Evolutionary conservation across 2,797 vertebrate species (phyloP), one percentile per base, ranked within the genome.

Genomic region (Harpagifer antarcticus): DNA sequence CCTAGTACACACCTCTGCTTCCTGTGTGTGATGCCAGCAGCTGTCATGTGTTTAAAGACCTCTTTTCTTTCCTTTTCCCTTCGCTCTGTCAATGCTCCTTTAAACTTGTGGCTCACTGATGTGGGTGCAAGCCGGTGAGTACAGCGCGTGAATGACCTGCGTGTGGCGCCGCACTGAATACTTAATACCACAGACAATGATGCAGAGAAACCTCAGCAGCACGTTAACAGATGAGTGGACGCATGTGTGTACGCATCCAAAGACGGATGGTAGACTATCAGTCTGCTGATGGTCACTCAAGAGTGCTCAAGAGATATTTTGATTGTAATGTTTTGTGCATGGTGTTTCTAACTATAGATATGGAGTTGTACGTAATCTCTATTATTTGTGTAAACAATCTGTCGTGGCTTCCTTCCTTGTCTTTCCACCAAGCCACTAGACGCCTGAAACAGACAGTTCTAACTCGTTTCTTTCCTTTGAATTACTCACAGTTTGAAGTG

Each of bases 81-180:
- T 59, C 15, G 37, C 59, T 78, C 59, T 76, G 40, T 70, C 64
- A 48, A 66, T 84, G 66, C 70, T 83, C 42, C 44, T 64, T 79
- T 72, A 83, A 74, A 84, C 69, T 79, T 82, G 74, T 75, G 79
- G 65, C 71, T 88, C 78, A 64, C 58, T 88, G 85, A 82, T 87
- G 84, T 68, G 13, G 81, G 67, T 82, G 86, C 68, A 88, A 98
- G 96, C 89, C 85, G 94, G 96, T 97, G 94, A 97, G 96, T 96
- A 74, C 74, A 13, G 60, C 14, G 67, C 73, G 44, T 68, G 84
- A 83, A 65, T 84, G 79, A 89, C 79, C 64, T 78, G 89, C 88
- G 84, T 87, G 88, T 92, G 86, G 47, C 42, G 62, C 64, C 86
- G 84, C 78, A 76, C 33, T 64, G 54, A 48, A 31, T 43, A 4